Percentiles rank a stretch among this genome's conserved stretches.
Conservation (phyloP, 2,113 vertebrate genomes). For the Pterocles gutturalis region DNA sequence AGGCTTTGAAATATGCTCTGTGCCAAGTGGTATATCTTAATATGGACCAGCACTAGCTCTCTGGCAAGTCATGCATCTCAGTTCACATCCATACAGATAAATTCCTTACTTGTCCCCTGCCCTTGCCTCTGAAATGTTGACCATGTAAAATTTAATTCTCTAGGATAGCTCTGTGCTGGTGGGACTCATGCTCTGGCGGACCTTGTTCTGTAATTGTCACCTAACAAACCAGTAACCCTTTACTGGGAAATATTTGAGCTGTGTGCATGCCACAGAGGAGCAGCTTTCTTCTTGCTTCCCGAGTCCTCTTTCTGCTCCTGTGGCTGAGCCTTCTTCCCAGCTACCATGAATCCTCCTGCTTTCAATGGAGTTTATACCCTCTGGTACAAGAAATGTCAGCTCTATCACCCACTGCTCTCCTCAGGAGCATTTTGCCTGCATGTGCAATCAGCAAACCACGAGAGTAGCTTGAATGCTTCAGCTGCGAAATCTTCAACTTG, state of each 20-base stretch:
- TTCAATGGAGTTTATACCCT: neutral
- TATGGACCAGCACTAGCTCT: neutral
- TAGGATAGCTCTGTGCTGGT: neutral
- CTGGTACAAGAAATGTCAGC: neutral
- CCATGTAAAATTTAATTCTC: neutral
- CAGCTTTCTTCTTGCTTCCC: neutral
- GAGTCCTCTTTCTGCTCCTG: neutral
- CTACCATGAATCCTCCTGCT: neutral
- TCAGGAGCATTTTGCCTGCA: neutral
- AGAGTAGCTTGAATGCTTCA: neutral
- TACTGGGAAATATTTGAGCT: neutral
- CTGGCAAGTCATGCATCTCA: neutral
- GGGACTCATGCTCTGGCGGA: neutral
- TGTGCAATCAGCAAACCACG: neutral
- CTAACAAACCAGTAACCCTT: neutral
- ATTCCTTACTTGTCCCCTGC: neutral
- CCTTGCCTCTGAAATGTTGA: neutral
- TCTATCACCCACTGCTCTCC: neutral
- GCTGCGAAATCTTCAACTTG: neutral
- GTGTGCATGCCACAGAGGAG: accelerated
- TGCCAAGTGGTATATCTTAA: neutral
- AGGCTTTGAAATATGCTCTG: neutral
- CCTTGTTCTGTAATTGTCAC: neutral
- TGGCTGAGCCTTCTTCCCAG: neutral
- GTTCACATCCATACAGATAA: neutral